Percentiles rank a stretch among this genome's conserved stretches.
phyloP scores from a whole-genome alignment of 2,888 invertebrate genomes.

The Flexamia atlantica region DNA sequence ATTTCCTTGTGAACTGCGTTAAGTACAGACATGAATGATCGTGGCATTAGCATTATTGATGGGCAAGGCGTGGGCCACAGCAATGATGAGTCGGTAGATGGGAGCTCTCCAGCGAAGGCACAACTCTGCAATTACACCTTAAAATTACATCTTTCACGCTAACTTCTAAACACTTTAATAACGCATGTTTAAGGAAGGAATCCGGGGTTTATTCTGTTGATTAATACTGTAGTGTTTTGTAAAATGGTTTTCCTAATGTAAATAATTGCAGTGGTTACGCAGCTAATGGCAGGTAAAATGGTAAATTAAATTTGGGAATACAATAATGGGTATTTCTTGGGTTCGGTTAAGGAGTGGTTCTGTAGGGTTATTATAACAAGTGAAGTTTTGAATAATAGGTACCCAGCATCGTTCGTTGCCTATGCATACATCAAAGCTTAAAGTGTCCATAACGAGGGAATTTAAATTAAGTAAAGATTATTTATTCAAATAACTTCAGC shows the following conservation, averaged over 20 bases:
- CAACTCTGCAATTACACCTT: constrained; percentile 6
- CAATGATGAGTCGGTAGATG: neutral
- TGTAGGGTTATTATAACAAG: no score
- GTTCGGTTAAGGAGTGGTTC: no score
- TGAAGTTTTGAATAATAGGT: no score
- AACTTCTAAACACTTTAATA: constrained; percentile 36
- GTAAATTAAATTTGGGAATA: constrained; percentile 12
- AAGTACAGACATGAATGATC: neutral
- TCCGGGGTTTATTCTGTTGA: constrained; percentile 8
- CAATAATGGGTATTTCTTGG: neutral
- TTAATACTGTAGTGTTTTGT: constrained; percentile 19
- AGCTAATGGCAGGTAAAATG: neutral
- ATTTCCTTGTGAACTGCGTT: no score
- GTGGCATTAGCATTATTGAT: constrained; percentile 4
- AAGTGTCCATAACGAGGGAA: no score
- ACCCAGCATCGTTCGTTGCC: no score
- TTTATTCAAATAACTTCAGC: no score
- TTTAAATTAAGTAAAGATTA: no score
- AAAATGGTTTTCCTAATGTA: neutral
- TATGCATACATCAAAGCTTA: no score
- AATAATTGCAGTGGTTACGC: neutral
- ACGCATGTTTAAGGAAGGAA: neutral
- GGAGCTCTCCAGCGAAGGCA: neutral
- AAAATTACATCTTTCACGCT: constrained; percentile 17
- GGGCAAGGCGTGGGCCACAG: neutral